Evolutionary conservation across 2,113 vertebrate genomes (phyloP).

Genomic region (Nycticryphes semicollaris): DNA sequence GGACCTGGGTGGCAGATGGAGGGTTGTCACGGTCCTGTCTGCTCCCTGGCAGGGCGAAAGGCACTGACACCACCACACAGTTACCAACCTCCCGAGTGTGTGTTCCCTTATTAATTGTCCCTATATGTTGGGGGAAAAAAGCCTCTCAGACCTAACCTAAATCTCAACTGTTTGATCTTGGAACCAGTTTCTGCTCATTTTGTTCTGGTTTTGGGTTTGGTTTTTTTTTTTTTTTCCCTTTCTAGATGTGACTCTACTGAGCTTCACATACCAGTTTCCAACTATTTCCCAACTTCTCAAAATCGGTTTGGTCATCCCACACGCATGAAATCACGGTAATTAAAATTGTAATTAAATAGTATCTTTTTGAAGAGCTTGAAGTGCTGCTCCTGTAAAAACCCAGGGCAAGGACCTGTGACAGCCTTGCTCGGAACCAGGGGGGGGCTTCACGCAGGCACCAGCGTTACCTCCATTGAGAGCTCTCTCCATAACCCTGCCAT

Average conservation of each 20-base stretch:
- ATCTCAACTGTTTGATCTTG: not conserved
- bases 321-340: not conserved
- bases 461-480: not conserved
- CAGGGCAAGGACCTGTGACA: too few relatives aligned
- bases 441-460: rapidly evolving
- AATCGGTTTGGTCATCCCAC: not conserved
- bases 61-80: rapidly evolving
- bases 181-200: not conserved
- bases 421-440: not conserved
- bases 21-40: too few relatives aligned
- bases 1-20: not conserved
- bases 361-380: not conserved
- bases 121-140: rapidly evolving
- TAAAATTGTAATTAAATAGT: not conserved
- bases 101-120: not conserved
- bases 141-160: not conserved
- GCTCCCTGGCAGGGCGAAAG: too few relatives aligned
- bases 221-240: not conserved
- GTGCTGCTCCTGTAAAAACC: not conserved
- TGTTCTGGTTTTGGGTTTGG: too few relatives aligned
- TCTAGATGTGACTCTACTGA: not conserved
- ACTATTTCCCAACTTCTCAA: not conserved
- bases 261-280: not conserved
- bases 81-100: rapidly evolving
- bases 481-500: rapidly evolving